phyloP scores from a whole-genome alignment of 1,140 invertebrate species.

The Samia ricini region DNA sequence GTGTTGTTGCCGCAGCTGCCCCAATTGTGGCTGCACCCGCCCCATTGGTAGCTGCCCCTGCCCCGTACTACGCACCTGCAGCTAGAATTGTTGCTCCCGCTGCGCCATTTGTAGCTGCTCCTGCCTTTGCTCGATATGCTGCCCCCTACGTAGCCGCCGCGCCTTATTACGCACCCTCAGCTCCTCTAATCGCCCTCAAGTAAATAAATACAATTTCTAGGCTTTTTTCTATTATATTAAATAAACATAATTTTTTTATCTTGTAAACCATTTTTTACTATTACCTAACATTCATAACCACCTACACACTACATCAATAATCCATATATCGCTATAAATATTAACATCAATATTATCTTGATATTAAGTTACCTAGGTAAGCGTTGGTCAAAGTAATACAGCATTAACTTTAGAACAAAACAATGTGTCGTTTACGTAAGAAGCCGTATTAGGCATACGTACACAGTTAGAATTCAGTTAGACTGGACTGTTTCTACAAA shows the following conservation, averaged over 20 bases:
- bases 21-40: conserved; percentile 50
- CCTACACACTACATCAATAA: too few species aligned
- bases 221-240: background rate
- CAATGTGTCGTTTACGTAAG: too few species aligned
- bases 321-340: too few species aligned
- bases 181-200: conserved; percentile 47
- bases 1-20: conserved; percentile 61
- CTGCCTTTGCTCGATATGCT: conserved; percentile 23
- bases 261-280: background rate
- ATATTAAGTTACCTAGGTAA: too few species aligned
- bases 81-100: conserved; percentile 21
- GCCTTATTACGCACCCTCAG: conserved; percentile 61
- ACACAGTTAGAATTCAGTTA: too few species aligned
- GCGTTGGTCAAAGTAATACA: too few species aligned
- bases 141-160: conserved; percentile 36
- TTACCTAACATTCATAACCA: too few species aligned
- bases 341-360: too few species aligned
- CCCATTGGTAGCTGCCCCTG: conserved; percentile 47
- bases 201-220: conserved; percentile 37
- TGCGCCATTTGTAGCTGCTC: conserved; percentile 27
- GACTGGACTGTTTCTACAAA: too few species aligned
- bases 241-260: conserved; percentile 27
- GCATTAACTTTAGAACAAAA: too few species aligned
- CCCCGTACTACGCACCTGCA: conserved; percentile 32
- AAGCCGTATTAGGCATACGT: too few species aligned